phyloP scores from a whole-genome alignment of 2,888 invertebrate species.

The Conops quadrifasciatus region DNA sequence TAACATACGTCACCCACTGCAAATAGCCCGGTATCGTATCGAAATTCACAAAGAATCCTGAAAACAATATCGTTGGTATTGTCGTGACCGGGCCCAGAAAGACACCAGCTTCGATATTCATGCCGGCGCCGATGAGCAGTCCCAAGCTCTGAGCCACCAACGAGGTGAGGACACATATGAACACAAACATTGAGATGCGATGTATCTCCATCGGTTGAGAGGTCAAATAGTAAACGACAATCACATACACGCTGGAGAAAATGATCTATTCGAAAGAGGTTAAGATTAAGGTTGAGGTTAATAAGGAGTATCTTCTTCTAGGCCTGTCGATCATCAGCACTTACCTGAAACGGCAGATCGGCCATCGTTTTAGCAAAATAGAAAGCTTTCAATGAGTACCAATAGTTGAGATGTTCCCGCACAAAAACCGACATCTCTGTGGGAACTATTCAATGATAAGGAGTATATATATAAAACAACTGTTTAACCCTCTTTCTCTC shows the following conservation, averaged over 20 bases:
- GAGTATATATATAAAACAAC: background rate
- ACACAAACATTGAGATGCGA: slow-evolving; percentile 69
- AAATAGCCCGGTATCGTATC: slow-evolving; percentile 89
- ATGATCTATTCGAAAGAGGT: slow-evolving; percentile 72
- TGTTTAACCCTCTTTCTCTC: background rate
- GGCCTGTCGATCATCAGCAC: slow-evolving; percentile 35
- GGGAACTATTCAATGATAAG: slow-evolving; percentile 76
- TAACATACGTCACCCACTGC: slow-evolving; percentile 88
- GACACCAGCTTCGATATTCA: slow-evolving; percentile 83
- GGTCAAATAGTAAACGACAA: slow-evolving; percentile 95
- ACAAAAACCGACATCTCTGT: slow-evolving; percentile 95
- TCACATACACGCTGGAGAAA: slow-evolving; percentile 84
- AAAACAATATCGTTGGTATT: slow-evolving; percentile 91
- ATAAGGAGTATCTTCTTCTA: background rate
- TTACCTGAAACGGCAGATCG: slow-evolving; percentile 94
- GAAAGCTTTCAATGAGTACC: slow-evolving; percentile 97
- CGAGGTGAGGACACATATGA: slow-evolving; percentile 77
- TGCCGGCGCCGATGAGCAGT: slow-evolving; percentile 89
- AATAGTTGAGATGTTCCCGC: slow-evolving; percentile 93
- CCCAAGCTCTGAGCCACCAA: slow-evolving; percentile 93
- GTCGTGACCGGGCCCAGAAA: slow-evolving; percentile 88
- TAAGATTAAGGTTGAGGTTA: slow-evolving; percentile 9
- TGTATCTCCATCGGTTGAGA: slow-evolving; percentile 90
- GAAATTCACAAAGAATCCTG: slow-evolving; percentile 94
- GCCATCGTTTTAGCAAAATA: slow-evolving; percentile 96